These are phyloP conservation scores for Oryzias curvinotus DNA, from an alignment of 2,113 vertebrate species.

Conservation along the genomic window DNA sequence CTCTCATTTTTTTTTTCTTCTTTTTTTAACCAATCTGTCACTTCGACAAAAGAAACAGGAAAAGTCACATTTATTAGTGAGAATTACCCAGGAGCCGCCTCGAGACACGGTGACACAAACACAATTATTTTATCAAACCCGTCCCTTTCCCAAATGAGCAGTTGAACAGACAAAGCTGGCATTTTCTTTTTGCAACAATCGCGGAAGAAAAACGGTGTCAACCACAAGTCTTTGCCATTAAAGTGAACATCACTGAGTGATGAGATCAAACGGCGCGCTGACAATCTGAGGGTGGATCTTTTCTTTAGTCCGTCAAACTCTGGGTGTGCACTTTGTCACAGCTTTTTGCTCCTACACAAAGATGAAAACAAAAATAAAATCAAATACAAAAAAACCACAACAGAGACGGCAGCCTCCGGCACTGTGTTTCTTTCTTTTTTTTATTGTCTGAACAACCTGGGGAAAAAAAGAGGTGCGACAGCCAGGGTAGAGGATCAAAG, in stretches of 20 bases:
- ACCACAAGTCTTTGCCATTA: constrained; percentile 39
- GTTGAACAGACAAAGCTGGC: constrained; percentile 38
- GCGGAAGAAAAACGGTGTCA: constrained; percentile 8
- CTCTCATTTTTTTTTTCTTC: too few relatives aligned
- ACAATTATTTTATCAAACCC: constrained; percentile 6
- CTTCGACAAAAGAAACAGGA: too few relatives aligned
- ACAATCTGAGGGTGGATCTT: constrained; percentile 65
- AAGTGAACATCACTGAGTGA: constrained; percentile 42
- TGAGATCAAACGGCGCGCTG: constrained; percentile 53
- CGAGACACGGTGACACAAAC: not conserved
- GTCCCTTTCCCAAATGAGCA: constrained; percentile 35
- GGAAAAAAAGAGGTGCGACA: constrained; percentile 33
- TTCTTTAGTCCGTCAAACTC: constrained; percentile 66
- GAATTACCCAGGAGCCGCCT: not conserved
- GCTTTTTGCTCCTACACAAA: constrained; percentile 46
- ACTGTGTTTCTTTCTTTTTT: constrained; percentile 18
- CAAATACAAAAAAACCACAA: constrained; percentile 42
- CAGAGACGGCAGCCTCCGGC: constrained; percentile 30
- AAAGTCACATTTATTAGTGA: too few relatives aligned
- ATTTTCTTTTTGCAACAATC: constrained; percentile 26
- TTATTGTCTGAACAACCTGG: constrained; percentile 52
- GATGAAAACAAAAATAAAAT: constrained; percentile 28
- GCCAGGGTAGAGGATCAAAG: constrained; percentile 46
- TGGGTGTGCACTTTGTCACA: constrained; percentile 60
- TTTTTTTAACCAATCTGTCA: too few relatives aligned